Conservation (phyloP, 2,113 vertebrate species). For the Podarcis cretensis region DNA sequence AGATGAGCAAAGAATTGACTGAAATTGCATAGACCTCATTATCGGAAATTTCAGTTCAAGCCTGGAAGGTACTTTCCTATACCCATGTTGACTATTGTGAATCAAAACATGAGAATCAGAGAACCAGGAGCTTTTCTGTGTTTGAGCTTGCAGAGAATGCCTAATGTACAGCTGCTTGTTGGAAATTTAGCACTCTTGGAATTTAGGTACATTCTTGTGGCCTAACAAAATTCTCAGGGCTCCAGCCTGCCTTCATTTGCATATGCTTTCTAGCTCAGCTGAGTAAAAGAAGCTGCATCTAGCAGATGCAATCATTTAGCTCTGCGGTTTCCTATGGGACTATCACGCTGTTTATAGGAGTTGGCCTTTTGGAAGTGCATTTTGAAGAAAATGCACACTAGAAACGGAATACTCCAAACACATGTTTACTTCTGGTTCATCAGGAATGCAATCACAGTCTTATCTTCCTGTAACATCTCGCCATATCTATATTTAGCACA, state of each 20-base stretch:
- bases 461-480: background rate
- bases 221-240: constrained; percentile 39
- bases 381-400: background rate
- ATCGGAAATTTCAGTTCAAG: constrained; percentile 1
- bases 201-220: background rate
- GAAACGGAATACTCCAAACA: background rate
- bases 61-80: constrained; percentile 35
- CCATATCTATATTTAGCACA: background rate
- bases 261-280: constrained; percentile 13
- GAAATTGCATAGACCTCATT: background rate
- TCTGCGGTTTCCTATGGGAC: constrained; percentile 13
- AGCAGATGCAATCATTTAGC: constrained; percentile 45
- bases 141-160: constrained; percentile 18
- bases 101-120: constrained; percentile 40
- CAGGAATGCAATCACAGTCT: background rate
- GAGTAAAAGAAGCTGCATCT: constrained; percentile 36
- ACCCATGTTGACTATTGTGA: constrained; percentile 18
- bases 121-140: constrained; percentile 19
- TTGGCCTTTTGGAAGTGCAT: constrained; percentile 24
- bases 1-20: background rate
- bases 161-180: constrained; percentile 28
- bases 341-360: constrained; percentile 8
- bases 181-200: constrained; percentile 30
- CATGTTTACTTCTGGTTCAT: constrained; percentile 11
- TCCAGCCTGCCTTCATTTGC: constrained; percentile 46